Conservation (phyloP, 2,888 invertebrate species). For the Lomographa bimaculata region DNA sequence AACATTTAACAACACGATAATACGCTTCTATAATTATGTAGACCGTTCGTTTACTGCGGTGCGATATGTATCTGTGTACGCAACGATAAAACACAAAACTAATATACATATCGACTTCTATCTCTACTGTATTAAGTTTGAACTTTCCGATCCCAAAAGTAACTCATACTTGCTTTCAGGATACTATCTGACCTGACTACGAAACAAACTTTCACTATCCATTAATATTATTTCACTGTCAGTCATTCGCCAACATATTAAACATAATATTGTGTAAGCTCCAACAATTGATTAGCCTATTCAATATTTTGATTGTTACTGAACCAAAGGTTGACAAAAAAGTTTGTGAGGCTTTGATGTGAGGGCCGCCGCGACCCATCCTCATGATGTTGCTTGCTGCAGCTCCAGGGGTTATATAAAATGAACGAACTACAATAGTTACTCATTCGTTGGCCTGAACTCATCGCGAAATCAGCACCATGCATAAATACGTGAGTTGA, state of each 20-base stretch:
- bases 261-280: conserved; percentile 19
- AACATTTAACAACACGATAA: too few relatives aligned
- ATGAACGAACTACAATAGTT: conserved; percentile 68
- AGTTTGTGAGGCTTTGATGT: conserved; percentile 46
- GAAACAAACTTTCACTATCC: conserved; percentile 15
- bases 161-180: too few relatives aligned
- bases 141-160: too few relatives aligned
- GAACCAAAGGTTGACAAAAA: conserved; percentile 55
- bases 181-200: conserved; percentile 1
- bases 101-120: too few relatives aligned
- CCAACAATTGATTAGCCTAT: conserved; percentile 32
- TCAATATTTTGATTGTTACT: conserved; percentile 40
- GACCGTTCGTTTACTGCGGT: too few relatives aligned
- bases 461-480: conserved; percentile 74
- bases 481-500: conserved; percentile 80
- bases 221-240: conserved; percentile 15
- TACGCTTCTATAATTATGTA: too few relatives aligned
- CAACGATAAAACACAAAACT: too few relatives aligned
- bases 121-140: too few relatives aligned
- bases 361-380: conserved; percentile 56
- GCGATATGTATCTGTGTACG: too few relatives aligned
- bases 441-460: conserved; percentile 81
- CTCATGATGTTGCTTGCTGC: conserved; percentile 74
- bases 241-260: conserved; percentile 10
- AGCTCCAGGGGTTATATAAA: conserved; percentile 73